Conservation (phyloP, 2,888 invertebrate genomes). For the Coecobrya sp. region DNA sequence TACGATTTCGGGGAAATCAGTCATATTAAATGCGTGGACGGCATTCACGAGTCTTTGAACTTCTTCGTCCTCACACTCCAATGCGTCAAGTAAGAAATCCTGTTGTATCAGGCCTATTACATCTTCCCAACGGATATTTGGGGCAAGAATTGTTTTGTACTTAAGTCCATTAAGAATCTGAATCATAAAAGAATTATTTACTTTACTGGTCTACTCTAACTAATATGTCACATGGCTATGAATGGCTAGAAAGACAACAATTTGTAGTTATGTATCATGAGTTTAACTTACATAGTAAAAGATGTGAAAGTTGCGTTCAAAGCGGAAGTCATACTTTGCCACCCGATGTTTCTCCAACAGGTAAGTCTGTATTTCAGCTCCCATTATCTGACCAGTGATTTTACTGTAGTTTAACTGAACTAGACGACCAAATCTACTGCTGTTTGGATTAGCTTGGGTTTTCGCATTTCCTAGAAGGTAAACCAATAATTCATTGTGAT, state of each 20-base stretch:
- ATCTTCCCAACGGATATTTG: constrained; percentile 41
- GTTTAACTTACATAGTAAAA: constrained; percentile 85
- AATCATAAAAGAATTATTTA: background rate
- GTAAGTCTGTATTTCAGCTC: constrained; percentile 85
- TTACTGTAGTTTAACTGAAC: constrained; percentile 82
- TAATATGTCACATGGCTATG: no score
- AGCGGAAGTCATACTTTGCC: constrained; percentile 78
- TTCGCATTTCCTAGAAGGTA: constrained; percentile 85
- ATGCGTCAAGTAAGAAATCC: constrained; percentile 44
- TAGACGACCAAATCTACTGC: constrained; percentile 84
- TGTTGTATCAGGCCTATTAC: background rate
- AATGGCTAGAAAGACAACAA: background rate
- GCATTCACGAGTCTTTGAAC: constrained; percentile 63
- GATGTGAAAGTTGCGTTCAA: constrained; percentile 85
- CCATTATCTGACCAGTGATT: constrained; percentile 73
- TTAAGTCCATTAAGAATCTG: constrained; percentile 78
- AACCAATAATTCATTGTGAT: no score
- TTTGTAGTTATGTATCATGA: background rate
- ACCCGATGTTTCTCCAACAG: constrained; percentile 85
- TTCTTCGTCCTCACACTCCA: constrained; percentile 52
- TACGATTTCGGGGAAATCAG: constrained; percentile 73
- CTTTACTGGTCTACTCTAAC: no score
- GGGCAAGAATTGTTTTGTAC: constrained; percentile 56
- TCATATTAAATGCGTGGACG: constrained; percentile 70
- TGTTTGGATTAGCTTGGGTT: constrained; percentile 84